Evolutionary conservation across 2,888 invertebrate species (phyloP), one percentile per base, ranked within the genome.

Genomic region (Sipha maydis): DNA sequence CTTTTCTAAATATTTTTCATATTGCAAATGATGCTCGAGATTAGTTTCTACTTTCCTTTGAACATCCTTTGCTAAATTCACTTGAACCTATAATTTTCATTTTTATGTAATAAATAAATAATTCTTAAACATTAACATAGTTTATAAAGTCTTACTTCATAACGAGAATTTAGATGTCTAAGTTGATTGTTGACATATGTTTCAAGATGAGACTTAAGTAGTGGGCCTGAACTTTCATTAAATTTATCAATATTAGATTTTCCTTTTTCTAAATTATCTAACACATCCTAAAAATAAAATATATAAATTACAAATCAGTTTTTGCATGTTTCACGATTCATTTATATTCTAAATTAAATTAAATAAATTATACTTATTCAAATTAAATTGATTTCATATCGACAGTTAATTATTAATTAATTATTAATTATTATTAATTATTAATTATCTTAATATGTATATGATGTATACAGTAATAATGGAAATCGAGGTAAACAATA

Each of bases 11-110:
- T 96, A 96, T 21, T 94, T 94, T 90, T 96, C 95, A 91, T 97
- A 98, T 90, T 95, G 95, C 90, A 95, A 94, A 91, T 98, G 98
- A 91, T 97, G 97, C 90, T 96, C 96, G 85, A 95, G 94, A 91
- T 97, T 97, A 0, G 96, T 96, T 92, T 97, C 96, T 0, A 97
- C 96, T 92, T 98, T 98, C 91, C 96, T 97, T 3, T 97, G 92
- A 0, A 98, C 97, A 92, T 98, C 97, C 91, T 96, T 96, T 0
- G 96, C 97, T 91, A 97, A 94, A 92, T 97, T 97, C 0, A 97
- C 94, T 91, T 97, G 95, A 0, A 97, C 97, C 91, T 92, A 90
- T 48, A 91, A 78, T 56, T 86, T 67, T 11, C 14, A 75, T 85
- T 80, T 71, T 38, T 31, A 78, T 28, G 28, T 3, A 56, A 56